phyloP scores from a whole-genome alignment of 2,888 invertebrate species.

The Brenthis ino region DNA sequence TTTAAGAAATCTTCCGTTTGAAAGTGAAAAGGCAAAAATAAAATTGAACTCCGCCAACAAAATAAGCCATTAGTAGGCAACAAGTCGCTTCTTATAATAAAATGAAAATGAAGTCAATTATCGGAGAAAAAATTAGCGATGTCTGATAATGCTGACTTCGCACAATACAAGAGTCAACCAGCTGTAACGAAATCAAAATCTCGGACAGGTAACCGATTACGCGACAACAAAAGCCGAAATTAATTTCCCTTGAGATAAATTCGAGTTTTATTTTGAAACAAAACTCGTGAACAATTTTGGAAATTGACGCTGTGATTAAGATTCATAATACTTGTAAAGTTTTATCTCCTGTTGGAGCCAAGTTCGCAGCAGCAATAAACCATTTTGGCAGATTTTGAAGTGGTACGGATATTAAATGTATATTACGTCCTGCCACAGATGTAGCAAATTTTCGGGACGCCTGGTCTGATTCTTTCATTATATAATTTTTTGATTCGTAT shows the following conservation, averaged over 20 bases:
- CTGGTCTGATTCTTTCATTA: constrained; percentile 35
- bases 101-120: constrained; percentile 37
- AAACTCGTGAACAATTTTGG: constrained; percentile 74
- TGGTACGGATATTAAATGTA: constrained; percentile 75
- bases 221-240: constrained; percentile 70
- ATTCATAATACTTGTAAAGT: constrained; percentile 81
- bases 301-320: constrained; percentile 77
- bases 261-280: constrained; percentile 73
- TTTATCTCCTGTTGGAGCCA: constrained; percentile 72
- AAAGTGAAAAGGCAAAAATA: constrained; percentile 24
- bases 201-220: constrained; percentile 70
- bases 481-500: constrained; percentile 35
- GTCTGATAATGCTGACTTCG: constrained; percentile 39
- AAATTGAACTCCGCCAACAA: constrained; percentile 27
- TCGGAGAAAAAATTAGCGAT: constrained; percentile 30
- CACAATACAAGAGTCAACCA: constrained; percentile 49
- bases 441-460: constrained; percentile 48
- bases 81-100: constrained; percentile 33
- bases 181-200: constrained; percentile 57
- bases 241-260: constrained; percentile 69
- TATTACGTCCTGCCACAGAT: constrained; percentile 72
- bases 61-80: constrained; percentile 36
- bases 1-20: constrained; percentile 22
- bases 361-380: constrained; percentile 76
- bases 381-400: constrained; percentile 79